Conservation (phyloP, 2,797 vertebrate genomes). For the Micromesistius poutassou region DNA sequence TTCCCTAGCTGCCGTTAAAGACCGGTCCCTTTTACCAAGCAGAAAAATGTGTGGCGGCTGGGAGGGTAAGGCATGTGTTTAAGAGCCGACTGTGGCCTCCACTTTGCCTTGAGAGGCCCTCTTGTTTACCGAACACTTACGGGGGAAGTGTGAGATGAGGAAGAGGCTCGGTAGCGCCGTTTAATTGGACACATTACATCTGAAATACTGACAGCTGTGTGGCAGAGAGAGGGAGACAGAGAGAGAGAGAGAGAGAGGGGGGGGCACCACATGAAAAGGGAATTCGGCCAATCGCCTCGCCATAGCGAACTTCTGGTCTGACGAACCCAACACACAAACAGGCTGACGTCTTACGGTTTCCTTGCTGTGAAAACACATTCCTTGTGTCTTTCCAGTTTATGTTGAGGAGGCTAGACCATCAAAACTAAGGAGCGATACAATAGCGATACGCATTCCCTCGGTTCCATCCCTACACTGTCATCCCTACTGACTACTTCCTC, state of each 20-base stretch:
- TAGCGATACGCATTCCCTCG: neutral
- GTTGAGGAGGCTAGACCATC: slow-evolving; percentile 5
- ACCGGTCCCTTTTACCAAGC: too few species aligned
- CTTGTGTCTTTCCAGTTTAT: slow-evolving; percentile 25
- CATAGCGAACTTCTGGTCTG: neutral
- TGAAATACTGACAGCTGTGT: slow-evolving; percentile 13
- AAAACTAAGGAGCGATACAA: neutral
- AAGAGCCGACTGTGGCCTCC: neutral
- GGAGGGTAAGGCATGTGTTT: neutral
- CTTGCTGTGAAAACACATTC: slow-evolving; percentile 20
- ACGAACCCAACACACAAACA: neutral
- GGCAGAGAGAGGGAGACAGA: neutral
- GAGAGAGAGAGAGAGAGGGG: neutral
- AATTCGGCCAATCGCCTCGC: neutral
- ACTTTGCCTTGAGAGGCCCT: neutral
- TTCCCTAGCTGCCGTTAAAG: neutral
- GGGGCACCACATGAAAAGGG: neutral
- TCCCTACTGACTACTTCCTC: neutral
- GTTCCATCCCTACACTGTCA: neutral
- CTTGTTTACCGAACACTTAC: neutral
- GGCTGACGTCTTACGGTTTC: neutral
- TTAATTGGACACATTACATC: slow-evolving; percentile 9
- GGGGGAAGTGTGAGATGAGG: neutral
- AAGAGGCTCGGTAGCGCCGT: slow-evolving; percentile 4
- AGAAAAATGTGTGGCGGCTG: too few species aligned